A percentile compares a stretch with the other conserved stretches of the same genome.
Evolutionary conservation across 1,140 invertebrate species (phyloP).

Genomic region (Coptotermes formosanus): DNA sequence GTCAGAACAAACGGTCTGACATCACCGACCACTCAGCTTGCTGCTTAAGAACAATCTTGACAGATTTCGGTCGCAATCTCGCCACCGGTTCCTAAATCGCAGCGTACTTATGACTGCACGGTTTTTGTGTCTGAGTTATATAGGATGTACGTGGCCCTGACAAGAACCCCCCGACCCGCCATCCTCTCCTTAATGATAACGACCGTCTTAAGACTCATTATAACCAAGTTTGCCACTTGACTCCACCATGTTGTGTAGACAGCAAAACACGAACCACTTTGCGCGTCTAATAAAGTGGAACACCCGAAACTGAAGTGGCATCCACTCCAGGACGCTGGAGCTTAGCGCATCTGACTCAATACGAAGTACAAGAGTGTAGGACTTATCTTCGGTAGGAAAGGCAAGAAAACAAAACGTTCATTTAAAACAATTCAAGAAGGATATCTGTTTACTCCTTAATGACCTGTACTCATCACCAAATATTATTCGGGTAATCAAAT

Average conservation of each 20-base stretch:
- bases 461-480: too few relatives aligned
- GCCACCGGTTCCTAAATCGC: not conserved
- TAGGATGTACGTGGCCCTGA: not conserved
- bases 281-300: not conserved
- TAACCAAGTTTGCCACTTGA: constrained; percentile 4
- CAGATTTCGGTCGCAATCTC: not conserved
- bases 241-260: not conserved
- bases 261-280: not conserved
- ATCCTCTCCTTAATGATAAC: not conserved
- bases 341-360: too few relatives aligned
- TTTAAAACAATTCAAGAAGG: too few relatives aligned
- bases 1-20: too few relatives aligned
- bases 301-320: not conserved
- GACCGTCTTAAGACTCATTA: constrained; percentile 15
- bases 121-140: not conserved
- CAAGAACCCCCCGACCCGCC: not conserved
- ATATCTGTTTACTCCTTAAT: too few relatives aligned
- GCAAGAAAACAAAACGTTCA: too few relatives aligned
- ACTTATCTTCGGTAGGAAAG: too few relatives aligned
- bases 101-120: not conserved
- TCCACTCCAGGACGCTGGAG: not conserved
- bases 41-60: too few relatives aligned
- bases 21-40: too few relatives aligned
- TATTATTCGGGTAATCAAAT: too few relatives aligned
- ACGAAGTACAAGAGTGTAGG: too few relatives aligned